These are phyloP conservation scores for Acrocephalus kingi DNA, from an alignment of 2,113 vertebrate species.

Conservation along the genomic window DNA sequence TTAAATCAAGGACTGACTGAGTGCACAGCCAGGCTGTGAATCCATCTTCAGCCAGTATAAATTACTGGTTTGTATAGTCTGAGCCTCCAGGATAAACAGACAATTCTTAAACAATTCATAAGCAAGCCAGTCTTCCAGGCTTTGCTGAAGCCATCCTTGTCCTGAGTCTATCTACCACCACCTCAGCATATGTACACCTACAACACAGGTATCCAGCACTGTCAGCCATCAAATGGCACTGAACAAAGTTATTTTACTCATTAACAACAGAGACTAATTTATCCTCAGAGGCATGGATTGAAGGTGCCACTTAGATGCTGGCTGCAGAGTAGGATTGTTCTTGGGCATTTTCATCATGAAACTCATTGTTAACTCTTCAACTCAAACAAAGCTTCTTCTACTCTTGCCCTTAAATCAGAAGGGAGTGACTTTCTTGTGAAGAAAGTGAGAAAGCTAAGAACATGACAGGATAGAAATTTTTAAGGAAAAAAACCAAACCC, in stretches of 20 bases:
- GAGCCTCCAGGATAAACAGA: constrained; percentile 60
- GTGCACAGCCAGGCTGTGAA: constrained; percentile 7
- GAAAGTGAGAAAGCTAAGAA: not conserved
- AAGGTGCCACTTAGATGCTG: not conserved
- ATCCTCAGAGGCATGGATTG: not conserved
- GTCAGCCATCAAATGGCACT: not conserved
- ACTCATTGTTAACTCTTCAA: not conserved
- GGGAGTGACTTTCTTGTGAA: not conserved
- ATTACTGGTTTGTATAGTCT: constrained; percentile 49
- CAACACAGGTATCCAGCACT: not conserved
- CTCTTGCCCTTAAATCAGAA: constrained; percentile 16
- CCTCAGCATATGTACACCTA: not conserved
- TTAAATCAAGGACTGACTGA: constrained; percentile 47
- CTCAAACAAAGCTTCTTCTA: not conserved
- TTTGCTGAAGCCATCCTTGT: constrained; percentile 7
- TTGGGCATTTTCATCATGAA: not conserved
- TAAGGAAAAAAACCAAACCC: not conserved
- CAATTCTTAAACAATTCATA: constrained; percentile 21
- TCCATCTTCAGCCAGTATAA: constrained; percentile 39
- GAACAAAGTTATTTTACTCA: not conserved
- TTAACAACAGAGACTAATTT: not conserved
- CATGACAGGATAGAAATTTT: not conserved
- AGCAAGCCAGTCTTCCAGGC: constrained; percentile 25
- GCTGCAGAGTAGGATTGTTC: not conserved
- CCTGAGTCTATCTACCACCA: not conserved